These are phyloP conservation scores for Anoplophora glabripennis DNA, from an alignment of 1,140 invertebrate species.

Conservation along the genomic window DNA sequence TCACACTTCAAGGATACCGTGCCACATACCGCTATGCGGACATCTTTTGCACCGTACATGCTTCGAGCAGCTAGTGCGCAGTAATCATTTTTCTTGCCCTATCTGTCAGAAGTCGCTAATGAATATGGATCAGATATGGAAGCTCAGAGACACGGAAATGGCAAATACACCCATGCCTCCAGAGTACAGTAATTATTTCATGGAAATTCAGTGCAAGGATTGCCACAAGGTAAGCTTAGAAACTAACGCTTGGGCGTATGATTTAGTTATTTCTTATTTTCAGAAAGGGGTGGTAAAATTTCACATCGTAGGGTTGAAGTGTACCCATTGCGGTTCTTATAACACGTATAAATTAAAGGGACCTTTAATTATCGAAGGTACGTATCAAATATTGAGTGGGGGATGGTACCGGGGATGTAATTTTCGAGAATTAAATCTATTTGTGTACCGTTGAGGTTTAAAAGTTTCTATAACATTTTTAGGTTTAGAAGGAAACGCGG, in stretches of 20 bases:
- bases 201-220: constrained; percentile 82
- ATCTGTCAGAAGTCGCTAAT: constrained; percentile 80
- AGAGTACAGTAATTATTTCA: constrained; percentile 73
- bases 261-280: constrained; percentile 28
- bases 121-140: constrained; percentile 80
- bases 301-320: constrained; percentile 83
- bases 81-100: constrained; percentile 83
- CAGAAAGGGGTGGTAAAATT: constrained; percentile 78
- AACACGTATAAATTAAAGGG: constrained; percentile 77
- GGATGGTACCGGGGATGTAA: background rate
- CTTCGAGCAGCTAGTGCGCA: constrained; percentile 72
- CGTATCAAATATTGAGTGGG: constrained; percentile 1
- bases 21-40: constrained; percentile 82
- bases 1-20: constrained; percentile 81
- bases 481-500: constrained; percentile 1
- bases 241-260: constrained; percentile 2
- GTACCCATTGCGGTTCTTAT: constrained; percentile 78
- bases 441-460: background rate
- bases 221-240: constrained; percentile 70
- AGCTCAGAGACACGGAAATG: constrained; percentile 76
- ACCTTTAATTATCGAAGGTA: constrained; percentile 25
- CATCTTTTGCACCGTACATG: constrained; percentile 80
- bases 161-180: constrained; percentile 75
- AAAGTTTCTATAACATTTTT: background rate
- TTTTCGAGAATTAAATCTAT: background rate